Conservation (phyloP, 2,113 vertebrate species). For the Pimephales promelas region DNA sequence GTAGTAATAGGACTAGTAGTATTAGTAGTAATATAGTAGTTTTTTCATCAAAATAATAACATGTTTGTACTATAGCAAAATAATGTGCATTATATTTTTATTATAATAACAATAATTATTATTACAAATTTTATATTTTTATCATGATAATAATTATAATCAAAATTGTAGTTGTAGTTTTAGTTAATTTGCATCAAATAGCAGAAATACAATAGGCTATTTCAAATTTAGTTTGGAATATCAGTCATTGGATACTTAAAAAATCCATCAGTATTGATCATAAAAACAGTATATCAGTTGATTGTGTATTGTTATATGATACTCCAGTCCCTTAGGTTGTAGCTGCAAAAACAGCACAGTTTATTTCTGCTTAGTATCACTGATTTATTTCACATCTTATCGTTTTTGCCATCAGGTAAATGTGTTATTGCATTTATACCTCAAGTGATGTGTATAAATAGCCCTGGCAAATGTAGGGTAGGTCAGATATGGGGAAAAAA, state of each 20-base stretch:
- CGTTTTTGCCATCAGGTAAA: background rate
- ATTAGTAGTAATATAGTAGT: too few relatives aligned
- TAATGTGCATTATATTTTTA: background rate
- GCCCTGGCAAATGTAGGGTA: slow-evolving; percentile 31
- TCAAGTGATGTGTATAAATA: slow-evolving; percentile 28
- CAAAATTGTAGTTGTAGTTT: background rate
- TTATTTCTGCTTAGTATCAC: background rate
- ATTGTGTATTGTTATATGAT: background rate
- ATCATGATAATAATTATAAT: background rate
- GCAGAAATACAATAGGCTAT: background rate
- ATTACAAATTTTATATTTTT: background rate
- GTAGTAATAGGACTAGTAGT: too few relatives aligned
- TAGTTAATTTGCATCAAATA: background rate
- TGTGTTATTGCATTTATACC: slow-evolving; percentile 5
- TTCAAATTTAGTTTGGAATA: background rate
- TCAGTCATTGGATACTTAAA: background rate
- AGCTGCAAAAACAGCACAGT: background rate
- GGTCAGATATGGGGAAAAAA: slow-evolving; percentile 30
- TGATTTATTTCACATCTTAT: slow-evolving; percentile 18
- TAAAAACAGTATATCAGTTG: background rate
- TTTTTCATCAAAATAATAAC: too few relatives aligned
- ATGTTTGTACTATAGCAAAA: background rate
- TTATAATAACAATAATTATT: background rate
- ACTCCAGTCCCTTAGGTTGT: background rate
- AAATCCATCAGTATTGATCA: background rate